Base-by-base conservation (phyloP, 2,888 invertebrate species). In the Meghimatium bilineatum region DNA sequence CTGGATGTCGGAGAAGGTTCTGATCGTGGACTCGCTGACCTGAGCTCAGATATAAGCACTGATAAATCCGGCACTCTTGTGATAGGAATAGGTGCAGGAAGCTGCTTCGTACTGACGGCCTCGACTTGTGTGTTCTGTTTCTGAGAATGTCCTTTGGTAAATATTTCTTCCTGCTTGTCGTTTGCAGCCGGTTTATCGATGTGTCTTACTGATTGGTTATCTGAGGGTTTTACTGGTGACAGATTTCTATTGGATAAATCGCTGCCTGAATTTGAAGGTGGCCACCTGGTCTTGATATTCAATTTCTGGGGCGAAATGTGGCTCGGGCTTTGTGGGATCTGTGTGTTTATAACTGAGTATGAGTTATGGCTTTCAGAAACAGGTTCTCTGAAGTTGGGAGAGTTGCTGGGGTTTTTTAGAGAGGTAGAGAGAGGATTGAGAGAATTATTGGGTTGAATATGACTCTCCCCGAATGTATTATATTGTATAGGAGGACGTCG, bases 31-130 rank as follows among this genome's bases (percentile, higher is more conserved):
- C 63, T 74, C 5, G 74, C 83, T 23, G 79, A 83, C 8, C 78
- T 34, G 26, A 83, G 83, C 44, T 83, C 83, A 26, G 83, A 79
- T 34, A 83, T 83, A 10, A 83, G 79, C 32, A 83, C 78, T 8
- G 83, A 83, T 1, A 83, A 74, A 66, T 83, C 83, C 32, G 52
- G 44, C 6, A 29, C 71, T 49, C 34, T n/a, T 32, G 83, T 26
- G 26, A 52, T 49, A 3, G 80, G 71, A 29, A 80, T 67, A 1
- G 44, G n/a, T 44, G 29, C 26, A 1, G 80, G 60, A 0, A 71
- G 49, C 56, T 71, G 71, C 1, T 23, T n/a, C 29, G 79, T 29
- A 2, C n/a, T 36, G 36, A 10, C 36, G 29, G 14, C 26, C 10
- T 67, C 79, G 3, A 26, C 44, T 29, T 20, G 32, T 14, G 63